Percentiles rank a stretch among this genome's conserved stretches.
Conservation (phyloP, 2,113 vertebrate genomes). For the Indicator maculatus region DNA sequence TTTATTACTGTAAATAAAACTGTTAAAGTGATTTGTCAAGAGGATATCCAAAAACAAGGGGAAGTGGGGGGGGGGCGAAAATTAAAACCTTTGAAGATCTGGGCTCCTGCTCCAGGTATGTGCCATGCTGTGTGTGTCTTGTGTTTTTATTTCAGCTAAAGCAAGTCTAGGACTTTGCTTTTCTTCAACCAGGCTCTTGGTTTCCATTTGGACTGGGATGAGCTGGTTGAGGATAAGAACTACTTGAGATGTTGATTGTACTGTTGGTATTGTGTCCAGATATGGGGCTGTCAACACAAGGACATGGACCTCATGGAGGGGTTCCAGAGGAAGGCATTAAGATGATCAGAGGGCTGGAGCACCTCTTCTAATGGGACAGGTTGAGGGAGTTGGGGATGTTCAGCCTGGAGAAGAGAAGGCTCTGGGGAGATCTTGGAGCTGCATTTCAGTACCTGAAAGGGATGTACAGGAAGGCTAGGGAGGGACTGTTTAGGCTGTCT, state of each 20-base stretch:
- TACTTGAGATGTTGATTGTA: background rate
- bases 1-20: constrained; percentile 83
- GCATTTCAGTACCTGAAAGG: too few relatives aligned
- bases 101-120: constrained; percentile 54
- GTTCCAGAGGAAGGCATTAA: too few relatives aligned
- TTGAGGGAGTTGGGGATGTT: too few relatives aligned
- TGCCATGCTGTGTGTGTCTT: background rate
- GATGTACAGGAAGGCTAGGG: too few relatives aligned
- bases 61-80: background rate
- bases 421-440: too few relatives aligned
- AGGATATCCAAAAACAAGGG: constrained; percentile 6
- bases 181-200: rapidly evolving
- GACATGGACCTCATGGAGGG: too few relatives aligned
- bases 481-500: too few relatives aligned
- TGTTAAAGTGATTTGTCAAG: constrained; percentile 63
- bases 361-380: too few relatives aligned
- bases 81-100: constrained; percentile 45
- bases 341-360: too few relatives aligned
- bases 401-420: too few relatives aligned
- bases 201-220: background rate
- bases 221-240: background rate
- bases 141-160: constrained; percentile 11
- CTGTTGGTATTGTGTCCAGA: background rate
- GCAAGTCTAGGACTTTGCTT: background rate
- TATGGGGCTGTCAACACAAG: too few relatives aligned